Base-by-base conservation (phyloP, 2,113 vertebrate species). In the Tragelaphus scriptus region DNA sequence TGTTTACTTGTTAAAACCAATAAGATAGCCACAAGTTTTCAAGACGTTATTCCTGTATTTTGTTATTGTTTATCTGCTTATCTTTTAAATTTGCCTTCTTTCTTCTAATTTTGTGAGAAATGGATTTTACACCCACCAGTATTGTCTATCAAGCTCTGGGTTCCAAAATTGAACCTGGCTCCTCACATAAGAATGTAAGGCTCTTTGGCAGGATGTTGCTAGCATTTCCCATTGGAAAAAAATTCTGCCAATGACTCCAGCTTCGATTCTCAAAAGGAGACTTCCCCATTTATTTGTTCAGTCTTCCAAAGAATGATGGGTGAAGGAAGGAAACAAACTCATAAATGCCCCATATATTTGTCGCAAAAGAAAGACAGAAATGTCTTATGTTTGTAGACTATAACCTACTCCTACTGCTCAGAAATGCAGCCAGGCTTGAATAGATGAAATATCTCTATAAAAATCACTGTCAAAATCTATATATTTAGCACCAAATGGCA, bases 361-460 rank as follows among this genome's bases (percentile, higher is more conserved):
- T 94, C 65, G 89, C 49, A 90, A 93, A 93, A 68, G 89, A 94
- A 44, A 87, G 90, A 49, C 82, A 95, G 81, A 92, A 93, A 95
- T 95, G 7, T 49, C 68, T 80, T 16, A 21, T 36, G 77, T 32
- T n/a, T 96, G 92, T 82, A 88, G 26, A 85, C 32, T 8, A 85
- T 63, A 86, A 59, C 63, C 21, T 95, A 84, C 47, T 95, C 51
- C n/a, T 65, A 88, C 51, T 88, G 44, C 91, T 96, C 90, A 95
- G 87, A 95, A 95, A 92, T 2, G 2, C 65, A 93, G 55, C 58
- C 6, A 28, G 95, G 84, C 58, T 94, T 96, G 86, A 98, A 28
- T 26, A 28, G 26, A 59, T 53, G 5, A 51, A 58, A 75, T 84
- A 10, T 36, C 30, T 87, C 63, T 88, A 58, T 44, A 97, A 94